Base-by-base conservation (phyloP, 2,888 invertebrate species). In the Eupelmus urozonus region DNA sequence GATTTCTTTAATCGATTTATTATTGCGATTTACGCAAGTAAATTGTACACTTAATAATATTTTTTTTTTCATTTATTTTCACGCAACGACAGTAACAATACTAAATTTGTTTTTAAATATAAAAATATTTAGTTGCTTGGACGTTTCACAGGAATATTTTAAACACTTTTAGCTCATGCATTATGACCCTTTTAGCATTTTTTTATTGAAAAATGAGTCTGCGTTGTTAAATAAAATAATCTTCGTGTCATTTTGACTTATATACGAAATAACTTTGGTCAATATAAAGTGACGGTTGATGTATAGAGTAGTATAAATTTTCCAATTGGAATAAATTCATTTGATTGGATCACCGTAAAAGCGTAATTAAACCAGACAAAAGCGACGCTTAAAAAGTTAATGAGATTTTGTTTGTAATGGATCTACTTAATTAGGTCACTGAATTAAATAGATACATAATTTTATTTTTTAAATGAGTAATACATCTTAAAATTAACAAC, bases 351-450 rank as follows among this genome's bases (percentile, higher is more conserved):
- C 45, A 45, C 20, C 55, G 29, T 57, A 29, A 73, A 65, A 65
- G 53, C 55, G 65, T 45, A 63, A 65, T 73, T 57, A 45, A 65
- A 34, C n/a, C 27, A 18, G 5, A 25, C 9, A 25, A 23, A 27
- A 18, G 27, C 45, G 11, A 27, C 51, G 53, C 11, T 53, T 23
- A 20, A 51, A 62, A 40, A 62, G n/a, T 62, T 72, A 72, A 72
- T 49, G 71, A 62, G 71, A 25, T 62, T 62, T 62, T 7, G 34
- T 49, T 53, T 34, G 71, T 40, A 40, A 62, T 53, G 25, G 53
- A 53, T 72, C 34, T n/a, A 57, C 59, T 70, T 70, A 55, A 67
- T 67, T 55, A 42, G 55, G 55, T 66, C 53, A 34, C 55, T 23
- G 23, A 20, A 67, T 55, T 67, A 55, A 40, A n/a, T 49, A 7